A percentile compares a stretch with the other conserved stretches of the same genome.
phyloP scores from a whole-genome alignment of 2,797 vertebrate species.

The Apogon hyalosoma region DNA sequence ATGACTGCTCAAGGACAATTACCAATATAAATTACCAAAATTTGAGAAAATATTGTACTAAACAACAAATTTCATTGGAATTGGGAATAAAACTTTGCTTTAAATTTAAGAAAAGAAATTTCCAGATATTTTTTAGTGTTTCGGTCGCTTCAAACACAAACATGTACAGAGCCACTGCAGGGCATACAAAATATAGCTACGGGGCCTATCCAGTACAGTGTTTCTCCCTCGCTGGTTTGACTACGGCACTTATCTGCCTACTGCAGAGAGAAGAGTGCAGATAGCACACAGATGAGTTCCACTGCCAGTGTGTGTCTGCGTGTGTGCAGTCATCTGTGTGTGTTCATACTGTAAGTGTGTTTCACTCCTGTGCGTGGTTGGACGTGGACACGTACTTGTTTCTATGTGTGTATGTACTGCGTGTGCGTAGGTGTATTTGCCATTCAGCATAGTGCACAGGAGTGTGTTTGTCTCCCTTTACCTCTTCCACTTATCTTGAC shows the following conservation, averaged over 20 bases:
- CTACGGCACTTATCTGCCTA: slow-evolving; percentile 81
- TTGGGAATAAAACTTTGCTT: slow-evolving; percentile 9
- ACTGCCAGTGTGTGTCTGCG: slow-evolving; percentile 63
- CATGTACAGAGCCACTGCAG: slow-evolving; percentile 43
- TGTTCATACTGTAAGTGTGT: slow-evolving; percentile 36
- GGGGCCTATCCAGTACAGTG: slow-evolving; percentile 66
- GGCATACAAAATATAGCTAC: slow-evolving; percentile 45
- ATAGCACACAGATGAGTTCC: slow-evolving; percentile 79
- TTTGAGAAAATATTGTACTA: too few species aligned
- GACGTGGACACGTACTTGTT: slow-evolving; percentile 31
- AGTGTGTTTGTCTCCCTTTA: slow-evolving; percentile 75
- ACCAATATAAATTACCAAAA: too few species aligned
- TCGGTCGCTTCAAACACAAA: slow-evolving; percentile 52
- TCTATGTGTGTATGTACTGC: slow-evolving; percentile 40
- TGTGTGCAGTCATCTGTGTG: slow-evolving; percentile 19
- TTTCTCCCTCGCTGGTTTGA: slow-evolving; percentile 78
- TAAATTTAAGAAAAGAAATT: slow-evolving; percentile 7
- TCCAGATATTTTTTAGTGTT: slow-evolving; percentile 36
- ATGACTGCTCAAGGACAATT: too few species aligned
- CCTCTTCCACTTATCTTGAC: slow-evolving; percentile 81
- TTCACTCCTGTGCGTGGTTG: slow-evolving; percentile 19
- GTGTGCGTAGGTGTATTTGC: slow-evolving; percentile 46
- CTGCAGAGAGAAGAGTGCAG: slow-evolving; percentile 79
- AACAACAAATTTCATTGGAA: slow-evolving; percentile 10
- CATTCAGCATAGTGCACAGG: slow-evolving; percentile 53